Conservation (phyloP, 2,888 invertebrate genomes). For the Onchidella celtica region DNA sequence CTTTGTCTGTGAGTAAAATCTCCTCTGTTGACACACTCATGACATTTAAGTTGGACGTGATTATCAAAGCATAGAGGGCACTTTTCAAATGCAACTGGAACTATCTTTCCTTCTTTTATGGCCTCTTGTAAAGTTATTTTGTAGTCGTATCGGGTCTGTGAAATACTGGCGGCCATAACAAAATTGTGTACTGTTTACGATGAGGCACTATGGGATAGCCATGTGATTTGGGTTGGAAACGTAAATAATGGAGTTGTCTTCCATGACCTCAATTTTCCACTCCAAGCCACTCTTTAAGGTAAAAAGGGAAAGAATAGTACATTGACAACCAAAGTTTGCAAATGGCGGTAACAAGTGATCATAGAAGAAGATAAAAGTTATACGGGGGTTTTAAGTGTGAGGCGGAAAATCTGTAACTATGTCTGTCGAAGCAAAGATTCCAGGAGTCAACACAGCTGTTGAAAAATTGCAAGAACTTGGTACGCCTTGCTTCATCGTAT, state of each 20-base stretch:
- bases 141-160: constrained; percentile 40
- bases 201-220: constrained; percentile 48
- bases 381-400: no score
- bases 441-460: constrained; percentile 67
- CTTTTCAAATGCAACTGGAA: constrained; percentile 49
- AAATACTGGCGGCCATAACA: constrained; percentile 53
- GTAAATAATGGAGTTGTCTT: constrained; percentile 47
- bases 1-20: constrained; percentile 67
- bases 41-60: constrained; percentile 35
- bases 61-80: constrained; percentile 49
- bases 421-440: constrained; percentile 61
- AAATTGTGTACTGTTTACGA: constrained; percentile 49
- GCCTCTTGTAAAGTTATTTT: constrained; percentile 41
- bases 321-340: constrained; percentile 40
- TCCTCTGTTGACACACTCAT: constrained; percentile 66
- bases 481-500: constrained; percentile 46
- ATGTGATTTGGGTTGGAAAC: constrained; percentile 51
- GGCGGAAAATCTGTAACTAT: no score
- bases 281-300: not conserved
- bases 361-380: no score
- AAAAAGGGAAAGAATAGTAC: not conserved
- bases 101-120: constrained; percentile 45
- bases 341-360: constrained; percentile 24
- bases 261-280: not conserved
- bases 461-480: constrained; percentile 70